phyloP scores from a whole-genome alignment of 2,113 vertebrate species.

The Mus spicilegus region DNA sequence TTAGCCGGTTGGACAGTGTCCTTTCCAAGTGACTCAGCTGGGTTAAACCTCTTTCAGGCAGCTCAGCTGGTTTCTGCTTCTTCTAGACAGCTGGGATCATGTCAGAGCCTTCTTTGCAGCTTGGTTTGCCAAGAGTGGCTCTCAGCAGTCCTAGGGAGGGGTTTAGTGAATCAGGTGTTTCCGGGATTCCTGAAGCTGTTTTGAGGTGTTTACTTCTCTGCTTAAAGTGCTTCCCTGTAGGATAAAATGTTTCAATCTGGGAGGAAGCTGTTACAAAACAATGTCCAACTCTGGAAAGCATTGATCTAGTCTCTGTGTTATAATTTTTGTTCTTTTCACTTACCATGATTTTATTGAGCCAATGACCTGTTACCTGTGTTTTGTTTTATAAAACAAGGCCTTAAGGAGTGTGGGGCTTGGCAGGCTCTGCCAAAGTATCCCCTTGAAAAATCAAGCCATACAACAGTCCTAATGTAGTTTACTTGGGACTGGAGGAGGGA shows the following conservation, averaged over 20 bases:
- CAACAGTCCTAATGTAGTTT: too few relatives aligned
- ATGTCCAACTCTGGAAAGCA: not conserved
- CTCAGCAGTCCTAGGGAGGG: not conserved
- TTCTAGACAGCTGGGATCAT: not conserved
- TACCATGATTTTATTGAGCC: not conserved
- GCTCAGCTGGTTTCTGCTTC: not conserved
- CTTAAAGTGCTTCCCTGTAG: not conserved
- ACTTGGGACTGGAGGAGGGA: too few relatives aligned
- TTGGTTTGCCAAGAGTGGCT: not conserved
- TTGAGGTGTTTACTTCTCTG: not conserved
- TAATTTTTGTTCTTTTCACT: not conserved
- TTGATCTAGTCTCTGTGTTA: not conserved
- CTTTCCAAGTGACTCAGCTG: not conserved
- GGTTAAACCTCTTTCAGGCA: not conserved
- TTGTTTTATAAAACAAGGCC: too few relatives aligned
- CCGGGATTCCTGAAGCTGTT: not conserved
- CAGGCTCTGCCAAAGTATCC: too few relatives aligned
- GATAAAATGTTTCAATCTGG: not conserved
- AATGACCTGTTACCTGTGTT: not conserved
- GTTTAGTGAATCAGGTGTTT: not conserved
- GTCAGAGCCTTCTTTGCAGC: not conserved
- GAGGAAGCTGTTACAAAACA: not conserved
- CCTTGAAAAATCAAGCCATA: too few relatives aligned
- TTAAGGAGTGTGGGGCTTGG: too few relatives aligned
- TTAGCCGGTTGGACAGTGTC: not conserved